Percentiles rank a stretch among this genome's conserved stretches.
These are phyloP conservation scores for Brachyhypopomus gauderio DNA, from an alignment of 2,113 vertebrate species.

Conservation along the genomic window DNA sequence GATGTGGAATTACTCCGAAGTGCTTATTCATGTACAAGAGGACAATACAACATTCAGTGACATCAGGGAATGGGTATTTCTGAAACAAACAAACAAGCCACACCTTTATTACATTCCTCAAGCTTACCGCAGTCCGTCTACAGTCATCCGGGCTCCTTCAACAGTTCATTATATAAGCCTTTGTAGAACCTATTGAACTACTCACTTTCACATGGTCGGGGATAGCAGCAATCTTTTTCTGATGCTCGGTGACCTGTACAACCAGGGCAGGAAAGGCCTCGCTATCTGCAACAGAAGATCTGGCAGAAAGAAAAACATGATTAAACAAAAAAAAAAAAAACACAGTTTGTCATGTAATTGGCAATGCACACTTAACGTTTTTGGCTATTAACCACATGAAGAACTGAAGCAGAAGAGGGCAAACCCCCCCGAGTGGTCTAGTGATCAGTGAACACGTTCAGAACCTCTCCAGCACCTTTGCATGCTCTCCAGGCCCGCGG, in stretches of 20 bases:
- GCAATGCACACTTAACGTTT: background rate
- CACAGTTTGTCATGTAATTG: no score
- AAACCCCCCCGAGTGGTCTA: background rate
- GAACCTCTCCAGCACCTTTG: constrained; percentile 38
- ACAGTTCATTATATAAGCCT: background rate
- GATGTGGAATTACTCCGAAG: constrained; percentile 56
- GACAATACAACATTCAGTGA: constrained; percentile 89
- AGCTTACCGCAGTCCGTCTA: no score
- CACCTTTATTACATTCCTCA: background rate
- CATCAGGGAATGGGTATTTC: constrained; percentile 84
- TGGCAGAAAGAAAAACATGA: constrained; percentile 43
- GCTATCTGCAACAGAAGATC: constrained; percentile 49
- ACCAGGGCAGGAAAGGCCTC: constrained; percentile 81
- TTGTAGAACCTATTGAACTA: background rate
- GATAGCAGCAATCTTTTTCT: constrained; percentile 77
- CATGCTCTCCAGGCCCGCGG: background rate
- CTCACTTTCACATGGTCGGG: constrained; percentile 74
- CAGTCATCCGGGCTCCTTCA: background rate
- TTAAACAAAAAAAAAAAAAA: no score
- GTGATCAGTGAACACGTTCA: background rate
- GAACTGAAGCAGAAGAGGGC: background rate
- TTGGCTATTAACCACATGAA: no score
- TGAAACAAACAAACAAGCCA: constrained; percentile 57
- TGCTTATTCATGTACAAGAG: constrained; percentile 74
- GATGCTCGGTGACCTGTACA: constrained; percentile 76